These are phyloP conservation scores for Progne subis DNA, from an alignment of 2,113 vertebrate genomes.

Conservation along the genomic window DNA sequence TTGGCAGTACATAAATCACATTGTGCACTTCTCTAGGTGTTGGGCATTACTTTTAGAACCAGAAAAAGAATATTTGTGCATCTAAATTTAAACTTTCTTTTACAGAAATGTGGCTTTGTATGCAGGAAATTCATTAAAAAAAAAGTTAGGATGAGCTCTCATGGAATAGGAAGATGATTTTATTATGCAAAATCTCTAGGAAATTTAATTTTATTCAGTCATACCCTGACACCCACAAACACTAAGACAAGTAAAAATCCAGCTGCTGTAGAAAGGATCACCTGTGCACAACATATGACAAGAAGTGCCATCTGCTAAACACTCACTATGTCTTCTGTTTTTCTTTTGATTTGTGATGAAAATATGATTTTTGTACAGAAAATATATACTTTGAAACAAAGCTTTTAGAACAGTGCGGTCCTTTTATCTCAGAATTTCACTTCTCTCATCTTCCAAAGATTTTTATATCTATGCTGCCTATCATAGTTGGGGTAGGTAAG, in stretches of 20 bases:
- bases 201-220: not conserved
- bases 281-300: not conserved
- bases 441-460: not conserved
- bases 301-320: not conserved
- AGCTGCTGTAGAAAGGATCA: not conserved
- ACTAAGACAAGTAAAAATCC: not conserved
- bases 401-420: not conserved
- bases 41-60: not conserved
- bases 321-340: not conserved
- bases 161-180: not conserved
- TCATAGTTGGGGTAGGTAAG: not conserved
- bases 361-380: not conserved
- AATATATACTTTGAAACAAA: not conserved
- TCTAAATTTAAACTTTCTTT: not conserved
- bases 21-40: not conserved
- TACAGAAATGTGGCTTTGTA: not conserved
- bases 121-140: not conserved
- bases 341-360: not conserved
- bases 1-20: not conserved
- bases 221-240: not conserved
- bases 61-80: not conserved
- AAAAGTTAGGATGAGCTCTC: not conserved
- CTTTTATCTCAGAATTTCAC: not conserved
- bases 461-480: not conserved
- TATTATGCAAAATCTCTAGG: not conserved